Conservation (phyloP, 2,797 vertebrate species). For the Protonibea diacanthus region DNA sequence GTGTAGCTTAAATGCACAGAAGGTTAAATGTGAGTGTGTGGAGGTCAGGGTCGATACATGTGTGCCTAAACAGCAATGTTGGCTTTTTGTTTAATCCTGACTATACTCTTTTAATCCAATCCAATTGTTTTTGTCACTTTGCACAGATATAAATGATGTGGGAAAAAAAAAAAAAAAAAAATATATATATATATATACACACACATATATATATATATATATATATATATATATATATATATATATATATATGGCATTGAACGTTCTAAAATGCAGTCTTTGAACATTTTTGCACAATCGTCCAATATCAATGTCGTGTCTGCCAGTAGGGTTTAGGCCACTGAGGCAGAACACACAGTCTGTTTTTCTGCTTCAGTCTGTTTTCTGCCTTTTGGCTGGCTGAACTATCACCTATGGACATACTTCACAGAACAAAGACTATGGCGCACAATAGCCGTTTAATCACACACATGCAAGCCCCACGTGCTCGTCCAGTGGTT, state of each 20-base stretch:
- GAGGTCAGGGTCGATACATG: neutral
- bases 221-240: too few relatives aligned
- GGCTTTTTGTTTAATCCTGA: neutral
- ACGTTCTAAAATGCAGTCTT: conserved; percentile 8
- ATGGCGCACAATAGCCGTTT: conserved; percentile 18
- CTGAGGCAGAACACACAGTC: conserved; percentile 41
- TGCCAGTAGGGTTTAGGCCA: conserved; percentile 31
- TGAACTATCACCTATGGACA: conserved; percentile 44
- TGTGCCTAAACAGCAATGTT: conserved; percentile 1
- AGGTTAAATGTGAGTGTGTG: neutral
- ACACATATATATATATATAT: too few relatives aligned
- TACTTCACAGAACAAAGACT: conserved; percentile 34
- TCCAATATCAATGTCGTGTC: conserved; percentile 20
- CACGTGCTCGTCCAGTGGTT: neutral
- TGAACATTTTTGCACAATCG: conserved; percentile 31
- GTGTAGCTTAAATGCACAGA: neutral
- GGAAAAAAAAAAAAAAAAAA: conserved; percentile 1
- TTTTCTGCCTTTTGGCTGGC: neutral
- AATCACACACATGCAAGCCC: conserved; percentile 24
- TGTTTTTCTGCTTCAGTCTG: neutral
- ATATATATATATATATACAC: too few relatives aligned
- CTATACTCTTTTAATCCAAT: conserved; percentile 1
- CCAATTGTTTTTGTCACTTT: neutral
- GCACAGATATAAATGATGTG: conserved; percentile 1
- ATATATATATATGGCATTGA: neutral